phyloP scores from a whole-genome alignment of 2,797 vertebrate species.

The Thamnophis elegans region DNA sequence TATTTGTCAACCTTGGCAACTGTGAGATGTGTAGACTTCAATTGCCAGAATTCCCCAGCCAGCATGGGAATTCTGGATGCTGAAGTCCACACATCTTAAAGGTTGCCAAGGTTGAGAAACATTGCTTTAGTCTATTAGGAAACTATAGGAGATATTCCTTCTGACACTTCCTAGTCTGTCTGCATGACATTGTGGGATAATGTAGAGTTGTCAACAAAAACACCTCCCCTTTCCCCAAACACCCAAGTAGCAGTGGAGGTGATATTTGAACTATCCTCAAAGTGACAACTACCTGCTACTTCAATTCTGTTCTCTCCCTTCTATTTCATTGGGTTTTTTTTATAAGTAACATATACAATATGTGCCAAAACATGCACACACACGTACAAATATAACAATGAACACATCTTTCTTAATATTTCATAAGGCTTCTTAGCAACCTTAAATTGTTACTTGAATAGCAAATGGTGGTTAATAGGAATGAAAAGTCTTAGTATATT shows the following conservation, averaged over 20 bases:
- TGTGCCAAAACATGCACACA: neutral
- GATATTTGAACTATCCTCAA: neutral
- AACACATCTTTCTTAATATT: neutral
- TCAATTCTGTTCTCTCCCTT: neutral
- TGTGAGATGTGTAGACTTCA: neutral
- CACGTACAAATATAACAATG: neutral
- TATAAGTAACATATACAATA: neutral
- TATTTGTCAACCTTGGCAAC: neutral
- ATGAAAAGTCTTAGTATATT: neutral
- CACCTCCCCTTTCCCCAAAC: neutral
- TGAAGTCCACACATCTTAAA: neutral
- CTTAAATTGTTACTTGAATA: neutral
- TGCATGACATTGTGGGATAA: neutral
- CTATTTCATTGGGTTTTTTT: neutral
- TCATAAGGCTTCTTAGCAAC: neutral
- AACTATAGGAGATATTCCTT: neutral
- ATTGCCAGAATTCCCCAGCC: neutral
- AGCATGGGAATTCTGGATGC: neutral
- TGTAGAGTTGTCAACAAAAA: neutral
- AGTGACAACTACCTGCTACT: neutral
- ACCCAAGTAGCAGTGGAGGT: neutral
- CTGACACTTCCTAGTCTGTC: neutral
- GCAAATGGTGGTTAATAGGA: neutral
- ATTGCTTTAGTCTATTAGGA: neutral
- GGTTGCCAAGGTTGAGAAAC: neutral